Evolutionary conservation across 92 coral and sea anemone genomes (phyloP), one percentile per base, ranked within the genome.

Genomic region (Epizoanthus rinbou): DNA sequence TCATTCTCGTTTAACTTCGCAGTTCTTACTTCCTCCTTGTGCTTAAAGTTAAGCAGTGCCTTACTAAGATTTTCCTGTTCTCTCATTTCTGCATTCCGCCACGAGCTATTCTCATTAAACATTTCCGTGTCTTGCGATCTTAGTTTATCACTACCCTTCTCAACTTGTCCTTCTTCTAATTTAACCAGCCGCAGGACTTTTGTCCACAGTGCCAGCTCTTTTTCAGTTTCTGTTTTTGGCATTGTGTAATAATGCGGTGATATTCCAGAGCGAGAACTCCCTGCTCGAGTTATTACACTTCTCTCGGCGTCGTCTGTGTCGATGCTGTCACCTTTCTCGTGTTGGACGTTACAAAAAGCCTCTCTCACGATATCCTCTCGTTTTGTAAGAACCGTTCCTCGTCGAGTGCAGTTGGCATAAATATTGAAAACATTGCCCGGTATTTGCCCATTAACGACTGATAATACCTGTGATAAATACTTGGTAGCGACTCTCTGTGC

Each of bases 301-400:
- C 82, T 78, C 25, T 78, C 39, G 13, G 5, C 14, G 62, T 6
- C 82, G 39, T 24, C 24, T 21, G 19, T 31, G 6, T 62, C 71
- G 39, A 1, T 8, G 6, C 39, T 21, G 5, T 75, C 52, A 17
- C n/a, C 3, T 14, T 63, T 45, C 15, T 78, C 71, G 35, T 10
- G 62, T 19, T 59, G 39, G 15, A 78, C 70, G 3, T 78, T 60
- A 35, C 82, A 78, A 37, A 78, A 78, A 43, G 82, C 82, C 10
- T 78, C 82, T 37, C 82, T 78, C 22, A 78, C 11, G 39, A 78
- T 78, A 43, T 78, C 82, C 7, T 78, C 82, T 78, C 82, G 69
- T 78, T 62, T 63, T 60, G 69, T 37, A 13, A 39, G 22, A 3
- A 78, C 43, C 16, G 39, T 62, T 28, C 31, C 71, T 16, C 71